Base-by-base conservation (phyloP, 2,797 vertebrate species). In the Diceros bicornis region DNA sequence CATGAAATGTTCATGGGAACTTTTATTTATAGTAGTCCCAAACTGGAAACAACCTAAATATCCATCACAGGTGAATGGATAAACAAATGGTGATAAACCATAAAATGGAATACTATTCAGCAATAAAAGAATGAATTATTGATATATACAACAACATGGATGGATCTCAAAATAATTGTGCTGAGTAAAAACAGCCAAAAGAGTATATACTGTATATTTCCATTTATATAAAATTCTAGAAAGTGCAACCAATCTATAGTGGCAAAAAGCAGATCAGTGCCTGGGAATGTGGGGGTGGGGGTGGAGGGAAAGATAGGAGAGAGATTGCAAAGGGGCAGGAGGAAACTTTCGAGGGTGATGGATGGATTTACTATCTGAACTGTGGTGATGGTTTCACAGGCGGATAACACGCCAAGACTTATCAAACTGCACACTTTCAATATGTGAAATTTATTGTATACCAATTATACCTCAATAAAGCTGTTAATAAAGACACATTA, bases 21-120 rank as follows among this genome's bases (percentile, higher is more conserved):
- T 94, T 96, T 66, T 71, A 75, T 71, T 61, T 82, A 21, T 93
- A 77, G 44, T 52, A 89, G 25, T 89, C 34, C 29, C 81, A 66
- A 92, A 77, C 20, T 68, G 34, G 29, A 87, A 94, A 74, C 21
- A 92, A 92, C 50, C 37, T 32, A 93, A 91, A 87, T 82, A 29
- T 78, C 52, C 34, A 95, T 25, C 57, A 95, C 2, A 75, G 55
- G 7, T 74, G 44, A 74, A 21, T 72, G 11, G 41, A 87, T 79
- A 88, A 87, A 88, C 61, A 72, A 77, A 64, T 14, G 77, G 32
- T 41, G 20, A 44, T 68, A 44, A 13, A 20, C 23, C 55, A 86
- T 86, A 72, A 82, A 55, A 81, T 25, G 57, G 50, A 93, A 55
- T 66, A 88, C 18, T 81, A 50, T 37, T 89, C 34, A 93, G 55